Percentiles rank a stretch among this genome's conserved stretches.
phyloP scores from a whole-genome alignment of 1,140 invertebrate genomes.

The Geopemphigus sp. region DNA sequence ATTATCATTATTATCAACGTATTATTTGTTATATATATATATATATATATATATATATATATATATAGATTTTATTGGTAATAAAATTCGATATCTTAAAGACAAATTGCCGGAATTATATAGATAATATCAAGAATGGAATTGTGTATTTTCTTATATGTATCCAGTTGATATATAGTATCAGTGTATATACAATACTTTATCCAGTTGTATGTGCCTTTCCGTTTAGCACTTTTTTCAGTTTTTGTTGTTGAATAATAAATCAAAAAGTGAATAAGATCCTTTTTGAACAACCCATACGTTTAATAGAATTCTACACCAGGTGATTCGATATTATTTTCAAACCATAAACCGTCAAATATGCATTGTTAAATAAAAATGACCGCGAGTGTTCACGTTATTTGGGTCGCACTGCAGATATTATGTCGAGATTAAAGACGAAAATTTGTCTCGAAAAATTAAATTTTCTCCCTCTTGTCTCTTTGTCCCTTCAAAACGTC shows the following conservation, averaged over 20 bases:
- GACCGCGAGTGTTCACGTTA: background rate
- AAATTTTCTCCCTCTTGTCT: background rate
- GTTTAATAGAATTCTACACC: background rate
- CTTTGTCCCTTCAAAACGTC: too few relatives aligned
- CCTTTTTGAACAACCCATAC: background rate
- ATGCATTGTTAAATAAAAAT: background rate
- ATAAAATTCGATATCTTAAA: background rate
- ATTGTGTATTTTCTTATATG: background rate
- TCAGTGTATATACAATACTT: background rate
- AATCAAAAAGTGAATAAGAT: background rate
- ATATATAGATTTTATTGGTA: background rate
- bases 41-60: background rate
- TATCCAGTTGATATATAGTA: too few relatives aligned
- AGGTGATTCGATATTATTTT: background rate
- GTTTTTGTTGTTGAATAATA: background rate
- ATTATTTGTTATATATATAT: background rate
- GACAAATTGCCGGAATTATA: too few relatives aligned
- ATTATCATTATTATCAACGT: too few relatives aligned
- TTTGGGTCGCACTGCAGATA: background rate
- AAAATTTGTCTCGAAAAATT: constrained; percentile 16
- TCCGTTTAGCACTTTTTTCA: background rate
- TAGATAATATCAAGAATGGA: too few relatives aligned
- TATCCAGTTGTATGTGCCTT: background rate
- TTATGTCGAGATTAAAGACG: background rate
- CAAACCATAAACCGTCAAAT: background rate